A percentile compares a stretch with the other conserved stretches of the same genome.
Evolutionary conservation across 2,797 vertebrate genomes (phyloP).

Genomic region (Myotis daubentonii): DNA sequence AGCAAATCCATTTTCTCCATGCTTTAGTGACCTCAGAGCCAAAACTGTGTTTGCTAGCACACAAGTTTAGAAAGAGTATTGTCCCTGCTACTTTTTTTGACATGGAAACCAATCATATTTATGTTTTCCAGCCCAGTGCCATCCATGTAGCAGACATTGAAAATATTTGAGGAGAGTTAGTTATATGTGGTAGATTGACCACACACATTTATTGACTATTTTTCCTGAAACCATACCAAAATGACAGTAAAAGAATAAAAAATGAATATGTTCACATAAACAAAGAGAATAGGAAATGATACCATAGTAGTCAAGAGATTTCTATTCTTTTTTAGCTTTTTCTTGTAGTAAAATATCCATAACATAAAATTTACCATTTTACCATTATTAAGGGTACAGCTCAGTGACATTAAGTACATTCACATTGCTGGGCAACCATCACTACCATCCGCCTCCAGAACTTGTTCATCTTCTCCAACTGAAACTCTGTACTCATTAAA

Average conservation of each 20-base stretch:
- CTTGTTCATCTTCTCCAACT: neutral
- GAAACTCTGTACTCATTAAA: neutral
- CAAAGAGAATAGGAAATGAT: conserved; percentile 1
- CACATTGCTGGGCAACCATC: neutral
- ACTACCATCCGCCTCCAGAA: neutral
- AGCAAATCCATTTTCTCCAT: conserved; percentile 83
- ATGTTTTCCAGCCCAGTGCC: neutral
- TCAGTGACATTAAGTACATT: neutral
- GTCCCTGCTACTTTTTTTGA: neutral
- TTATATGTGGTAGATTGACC: neutral
- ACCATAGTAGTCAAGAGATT: neutral
- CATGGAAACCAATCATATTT: conserved; percentile 3
- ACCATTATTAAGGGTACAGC: neutral
- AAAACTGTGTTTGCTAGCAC: neutral
- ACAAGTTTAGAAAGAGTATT: neutral
- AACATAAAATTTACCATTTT: conserved; percentile 36
- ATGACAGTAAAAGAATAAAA: neutral
- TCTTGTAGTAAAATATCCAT: conserved; percentile 22
- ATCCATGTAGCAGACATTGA: neutral
- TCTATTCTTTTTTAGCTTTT: neutral
- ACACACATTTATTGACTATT: conserved; percentile 4
- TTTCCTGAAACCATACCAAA: conserved; percentile 14
- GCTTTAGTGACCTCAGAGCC: conserved; percentile 63
- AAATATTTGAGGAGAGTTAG: neutral
- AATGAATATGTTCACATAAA: neutral